Evolutionary conservation across 2,797 vertebrate genomes (phyloP), one percentile per base, ranked within the genome.

Genomic region (Clarias laeviceps): DNA sequence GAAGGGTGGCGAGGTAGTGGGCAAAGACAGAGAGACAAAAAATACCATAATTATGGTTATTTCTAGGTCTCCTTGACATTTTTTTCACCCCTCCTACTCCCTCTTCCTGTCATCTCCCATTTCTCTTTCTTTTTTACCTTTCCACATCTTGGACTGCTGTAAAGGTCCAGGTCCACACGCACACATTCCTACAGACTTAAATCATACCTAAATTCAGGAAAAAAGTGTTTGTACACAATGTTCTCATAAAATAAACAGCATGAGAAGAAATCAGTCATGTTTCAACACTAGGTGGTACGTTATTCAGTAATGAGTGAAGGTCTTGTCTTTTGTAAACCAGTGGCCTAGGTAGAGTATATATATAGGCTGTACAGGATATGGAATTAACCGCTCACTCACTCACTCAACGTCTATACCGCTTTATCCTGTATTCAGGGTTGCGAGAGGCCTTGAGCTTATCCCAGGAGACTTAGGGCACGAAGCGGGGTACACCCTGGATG

Each of bases 181-280:
- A 61, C 37, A 65, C 80, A 88, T 89, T 90, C 87, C 70, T 86
- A 54, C 65, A 57, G 34, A 83, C 84, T 87, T 82, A 88, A 84
- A 78, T 88, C 88, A 85, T 83, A 72, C 61, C 73, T 86, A 32
- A 37, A 64, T 40, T 79, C 70, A 77, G 57, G 74, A 77, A 56
- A 83, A 40, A 85, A 82, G 83, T 66, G 82, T 68, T 82, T 79
- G 85, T 83, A 84, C 81, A 78, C 65, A 86, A 5, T 82, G 62
- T 84, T 40, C 61, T 34, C 24, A n/a, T 83, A 37, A 70, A 87
- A 87, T 64, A 50, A 66, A 54, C 80, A 80, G n/a, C 17, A 64
- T 45, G 4, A 64, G 22, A 34, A 69, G n/a, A 82, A 18, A 22
- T 69, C 57, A 50, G 17, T 68, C 80, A 29, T 56, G 29, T 59